Percentiles rank a stretch among this genome's conserved stretches.
Evolutionary conservation across 2,113 vertebrate species (phyloP).

Genomic region (Blennius ocellaris): DNA sequence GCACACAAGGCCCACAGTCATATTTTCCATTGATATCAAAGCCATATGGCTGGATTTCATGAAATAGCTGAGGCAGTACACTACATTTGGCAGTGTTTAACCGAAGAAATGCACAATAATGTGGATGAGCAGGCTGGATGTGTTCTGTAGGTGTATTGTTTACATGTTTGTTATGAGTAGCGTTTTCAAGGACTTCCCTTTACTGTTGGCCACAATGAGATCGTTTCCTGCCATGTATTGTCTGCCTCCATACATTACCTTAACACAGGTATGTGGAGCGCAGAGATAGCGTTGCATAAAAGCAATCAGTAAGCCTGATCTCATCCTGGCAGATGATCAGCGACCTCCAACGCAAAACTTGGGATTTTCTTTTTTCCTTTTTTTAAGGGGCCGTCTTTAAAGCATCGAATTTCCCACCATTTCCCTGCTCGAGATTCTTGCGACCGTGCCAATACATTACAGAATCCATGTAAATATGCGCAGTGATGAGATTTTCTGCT

Average conservation of each 20-base stretch:
- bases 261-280: conserved; percentile 1
- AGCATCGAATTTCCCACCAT: conserved; percentile 29
- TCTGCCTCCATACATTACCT: not conserved
- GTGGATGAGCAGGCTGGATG: conserved; percentile 47
- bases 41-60: conserved; percentile 82
- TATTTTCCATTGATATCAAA: conserved; percentile 85
- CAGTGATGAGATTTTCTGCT: conserved; percentile 76
- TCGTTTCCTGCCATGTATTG: conserved; percentile 9
- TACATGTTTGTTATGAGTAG: conserved; percentile 19
- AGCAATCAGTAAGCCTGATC: conserved; percentile 10
- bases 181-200: conserved; percentile 22
- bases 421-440: conserved; percentile 58
- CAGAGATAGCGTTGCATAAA: not conserved
- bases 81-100: conserved; percentile 61
- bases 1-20: conserved; percentile 73
- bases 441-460: conserved; percentile 67
- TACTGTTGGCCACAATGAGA: conserved; percentile 12
- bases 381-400: conserved; percentile 5
- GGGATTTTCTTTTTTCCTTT: conserved; percentile 5
- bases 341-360: not conserved
- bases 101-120: conserved; percentile 47
- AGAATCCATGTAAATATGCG: conserved; percentile 67
- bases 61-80: conserved; percentile 66
- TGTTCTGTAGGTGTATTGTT: conserved; percentile 44
- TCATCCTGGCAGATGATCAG: conserved; percentile 9